Evolutionary conservation across 1,140 invertebrate species (phyloP), one percentile per base, ranked within the genome.

Genomic region (Bombus balteatus): DNA sequence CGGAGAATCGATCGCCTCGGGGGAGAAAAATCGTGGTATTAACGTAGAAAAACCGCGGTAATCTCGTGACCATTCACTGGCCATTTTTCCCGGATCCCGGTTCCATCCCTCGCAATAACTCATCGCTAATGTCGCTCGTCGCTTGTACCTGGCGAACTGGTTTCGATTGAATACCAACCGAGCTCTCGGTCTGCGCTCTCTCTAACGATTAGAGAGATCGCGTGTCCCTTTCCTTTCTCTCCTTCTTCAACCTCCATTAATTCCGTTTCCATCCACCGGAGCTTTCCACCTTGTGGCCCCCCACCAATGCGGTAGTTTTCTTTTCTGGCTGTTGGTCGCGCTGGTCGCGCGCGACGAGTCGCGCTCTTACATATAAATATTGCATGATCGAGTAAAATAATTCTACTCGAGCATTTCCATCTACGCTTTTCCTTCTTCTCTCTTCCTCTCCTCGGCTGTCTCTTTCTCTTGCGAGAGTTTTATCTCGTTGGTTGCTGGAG

Each of bases 331-430:
- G 22, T 68, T 34, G 53, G 32, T 25, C 22, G 47, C 68, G 47
- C 18, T n/a, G 34, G 22, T 70, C 39, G 57, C 43, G 80, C 80
- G 80, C 53, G 71, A 75, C 57, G 9, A 18, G 53, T 47, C 32
- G 53, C 76, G 65, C 83, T 70, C 3, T 47, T 39, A 8, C 76
- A 53, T 87, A 90, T 87, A 89, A 90, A 89, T 90, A 89, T 90
- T 87, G 62, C 77, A 89, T 78, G 77, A 85, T 77, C 43, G 78
- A 87, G 85, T 87, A 39, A 85, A 90, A 90, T 89, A 74, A 89
- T 87, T 87, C 57, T 66, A 37, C 57, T 53, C 22, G 68, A 59
- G 37, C 32, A 59, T 72, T 78, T 71, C 68, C 66, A 39, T 28
- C 28, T 47, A 28, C 34, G 12, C 43, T 28, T 83, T 65, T 47